Percentiles rank a stretch among this genome's conserved stretches.
These are phyloP conservation scores for Solea senegalensis DNA, from an alignment of 2,113 vertebrate genomes.

Conservation along the genomic window DNA sequence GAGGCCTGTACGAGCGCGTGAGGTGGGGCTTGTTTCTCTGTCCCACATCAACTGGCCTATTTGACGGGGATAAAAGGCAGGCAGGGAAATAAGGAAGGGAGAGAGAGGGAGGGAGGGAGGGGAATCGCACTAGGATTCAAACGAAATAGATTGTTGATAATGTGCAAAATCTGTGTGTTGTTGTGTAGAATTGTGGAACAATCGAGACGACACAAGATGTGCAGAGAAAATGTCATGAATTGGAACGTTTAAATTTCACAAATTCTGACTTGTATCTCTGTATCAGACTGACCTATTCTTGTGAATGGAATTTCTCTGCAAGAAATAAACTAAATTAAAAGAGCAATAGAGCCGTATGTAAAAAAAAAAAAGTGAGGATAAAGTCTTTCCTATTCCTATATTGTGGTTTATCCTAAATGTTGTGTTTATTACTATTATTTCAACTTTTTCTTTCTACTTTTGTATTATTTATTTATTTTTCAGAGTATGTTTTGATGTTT, in stretches of 20 bases:
- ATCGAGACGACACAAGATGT: not conserved
- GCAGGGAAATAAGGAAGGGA: conserved; percentile 23
- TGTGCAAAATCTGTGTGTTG: conserved; percentile 11
- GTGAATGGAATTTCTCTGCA: too few species aligned
- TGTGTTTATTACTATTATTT: too few species aligned
- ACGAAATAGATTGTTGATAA: conserved; percentile 19
- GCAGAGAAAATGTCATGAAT: not conserved
- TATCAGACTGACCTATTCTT: too few species aligned
- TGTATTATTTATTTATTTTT: too few species aligned
- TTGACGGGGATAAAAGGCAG: conserved; percentile 40
- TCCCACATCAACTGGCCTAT: conserved; percentile 75
- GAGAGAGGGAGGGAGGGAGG: conserved; percentile 5
- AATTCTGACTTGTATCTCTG: not conserved
- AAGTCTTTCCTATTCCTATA: too few species aligned
- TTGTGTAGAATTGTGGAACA: not conserved
- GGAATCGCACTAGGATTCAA: conserved; percentile 27
- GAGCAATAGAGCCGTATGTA: too few species aligned
- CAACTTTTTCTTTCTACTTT: too few species aligned
- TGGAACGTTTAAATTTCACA: not conserved
- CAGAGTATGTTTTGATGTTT: too few species aligned
- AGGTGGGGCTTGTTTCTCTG: conserved; percentile 9
- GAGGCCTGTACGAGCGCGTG: conserved; percentile 4
- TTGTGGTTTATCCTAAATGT: too few species aligned
- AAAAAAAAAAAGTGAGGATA: too few species aligned
- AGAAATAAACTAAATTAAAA: too few species aligned